Evolutionary conservation across 2,888 invertebrate species (phyloP), one percentile per base, ranked within the genome.

Genomic region (Mimachlamys varia): DNA sequence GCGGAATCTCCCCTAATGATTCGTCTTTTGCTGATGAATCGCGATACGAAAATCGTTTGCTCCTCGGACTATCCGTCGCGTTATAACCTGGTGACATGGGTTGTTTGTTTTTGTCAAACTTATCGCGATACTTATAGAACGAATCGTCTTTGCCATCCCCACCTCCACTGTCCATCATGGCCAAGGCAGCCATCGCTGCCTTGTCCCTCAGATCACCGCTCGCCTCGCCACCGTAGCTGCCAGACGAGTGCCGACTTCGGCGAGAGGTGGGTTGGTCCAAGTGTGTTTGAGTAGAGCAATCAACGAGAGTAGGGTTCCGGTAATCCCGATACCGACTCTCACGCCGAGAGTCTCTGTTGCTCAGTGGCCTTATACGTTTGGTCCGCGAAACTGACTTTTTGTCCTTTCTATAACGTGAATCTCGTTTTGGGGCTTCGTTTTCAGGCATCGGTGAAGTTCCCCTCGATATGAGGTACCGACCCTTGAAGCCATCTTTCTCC

Each of bases 391-490:
- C 95, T 90, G 93, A 91, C 88, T 94, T 93, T 89, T 89, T 89
- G 37, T 92, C 92, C 22, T 94, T 93, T 92, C 93, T 92, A 91
- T 93, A 91, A 91, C 91, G 91, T 88, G 91, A 55, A 88, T 94
- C 93, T 91, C 93, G 93, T 91, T 93, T 93, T 38, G 91, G 90
- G 13, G 89, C 88, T 88, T 94, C 95, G 33, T 93, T 94, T 90
- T 95, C 95, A 15, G 94, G 94, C 93, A 95, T 95, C 17, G 96
- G 96, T 15, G 96, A 95, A 12, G 96, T 96, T 50, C 96, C 96
- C 88, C 96, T 89, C 91, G 95, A 96, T 89, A 95, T 95, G 88
- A 96, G 93, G 92, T 95, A 96, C 53, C 93, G 92, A n/a, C 94
- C 91, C 88, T 91, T 91, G 27, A 88, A 88, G 50, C 92, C 94